These are phyloP conservation scores for Atherinosoma microstoma DNA, from an alignment of 2,797 vertebrate species.

Conservation along the genomic window DNA sequence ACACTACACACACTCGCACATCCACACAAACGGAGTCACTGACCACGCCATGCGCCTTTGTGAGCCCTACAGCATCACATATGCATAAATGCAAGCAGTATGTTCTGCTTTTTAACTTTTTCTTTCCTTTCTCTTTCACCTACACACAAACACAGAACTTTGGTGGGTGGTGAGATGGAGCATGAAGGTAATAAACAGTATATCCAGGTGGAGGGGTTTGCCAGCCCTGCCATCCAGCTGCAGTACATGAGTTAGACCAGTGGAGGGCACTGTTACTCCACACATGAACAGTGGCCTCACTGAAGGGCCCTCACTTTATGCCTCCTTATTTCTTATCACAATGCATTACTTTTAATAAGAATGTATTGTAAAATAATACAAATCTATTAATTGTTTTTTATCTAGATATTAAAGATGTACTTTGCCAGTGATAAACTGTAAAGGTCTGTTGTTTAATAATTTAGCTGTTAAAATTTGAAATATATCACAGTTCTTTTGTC, in stretches of 20 bases:
- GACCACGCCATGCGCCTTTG: constrained; percentile 4
- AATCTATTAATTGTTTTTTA: no score
- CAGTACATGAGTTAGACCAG: constrained; percentile 62
- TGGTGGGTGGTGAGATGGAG: constrained; percentile 22
- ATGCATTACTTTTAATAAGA: neutral
- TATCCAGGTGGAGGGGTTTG: constrained; percentile 33
- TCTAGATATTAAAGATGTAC: neutral
- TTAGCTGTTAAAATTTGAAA: neutral
- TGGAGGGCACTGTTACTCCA: constrained; percentile 83
- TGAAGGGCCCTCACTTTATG: constrained; percentile 39
- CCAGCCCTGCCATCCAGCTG: constrained; percentile 1
- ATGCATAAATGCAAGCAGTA: constrained; percentile 10
- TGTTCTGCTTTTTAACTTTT: constrained; percentile 25
- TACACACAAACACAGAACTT: constrained; percentile 19
- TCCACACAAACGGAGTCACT: constrained; percentile 16
- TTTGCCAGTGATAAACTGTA: neutral
- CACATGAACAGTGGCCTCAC: constrained; percentile 41
- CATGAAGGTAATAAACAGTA: constrained; percentile 37
- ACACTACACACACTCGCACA: constrained; percentile 38
- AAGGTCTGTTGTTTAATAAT: neutral
- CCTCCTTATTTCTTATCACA: constrained; percentile 21
- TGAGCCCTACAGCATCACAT: constrained; percentile 15
- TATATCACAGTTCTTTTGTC: neutral
- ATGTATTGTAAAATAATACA: neutral
- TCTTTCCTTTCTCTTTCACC: neutral